These are phyloP conservation scores for Brachionus manjavacas DNA, from an alignment of 1,140 invertebrate species.

Conservation along the genomic window DNA sequence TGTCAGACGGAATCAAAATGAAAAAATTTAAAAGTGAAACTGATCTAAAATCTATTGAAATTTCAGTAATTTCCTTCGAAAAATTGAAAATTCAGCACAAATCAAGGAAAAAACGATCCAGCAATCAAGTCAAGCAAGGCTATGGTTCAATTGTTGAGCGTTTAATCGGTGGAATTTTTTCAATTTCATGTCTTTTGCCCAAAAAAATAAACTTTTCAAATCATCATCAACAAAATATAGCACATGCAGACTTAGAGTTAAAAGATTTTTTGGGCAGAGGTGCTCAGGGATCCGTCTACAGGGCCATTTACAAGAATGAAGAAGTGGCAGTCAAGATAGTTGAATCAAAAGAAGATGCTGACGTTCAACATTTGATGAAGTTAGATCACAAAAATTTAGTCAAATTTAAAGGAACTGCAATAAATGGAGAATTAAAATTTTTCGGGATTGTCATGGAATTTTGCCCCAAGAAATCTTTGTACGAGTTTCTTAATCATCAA, in stretches of 20 bases:
- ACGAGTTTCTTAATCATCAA: slow-evolving; percentile 50
- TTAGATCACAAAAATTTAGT: slow-evolving; percentile 95
- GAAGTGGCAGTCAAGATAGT: slow-evolving; percentile 93
- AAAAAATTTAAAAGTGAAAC: background rate
- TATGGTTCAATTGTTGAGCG: background rate
- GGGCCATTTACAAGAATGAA: slow-evolving; percentile 67
- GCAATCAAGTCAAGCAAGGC: background rate
- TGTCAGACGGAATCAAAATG: background rate
- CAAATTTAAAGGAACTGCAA: slow-evolving; percentile 73
- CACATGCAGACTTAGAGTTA: slow-evolving; percentile 84
- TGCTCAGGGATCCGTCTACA: slow-evolving; percentile 90
- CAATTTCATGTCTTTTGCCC: background rate
- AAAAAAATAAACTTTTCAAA: background rate
- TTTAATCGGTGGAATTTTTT: background rate
- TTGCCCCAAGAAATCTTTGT: slow-evolving; percentile 87
- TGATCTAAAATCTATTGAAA: background rate
- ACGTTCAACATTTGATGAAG: slow-evolving; percentile 85
- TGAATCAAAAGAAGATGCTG: slow-evolving; percentile 68
- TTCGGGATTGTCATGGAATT: slow-evolving; percentile 93
- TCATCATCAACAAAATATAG: slow-evolving; percentile 76
- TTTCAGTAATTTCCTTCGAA: background rate
- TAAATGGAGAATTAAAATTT: background rate
- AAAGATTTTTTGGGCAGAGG: slow-evolving; percentile 88
- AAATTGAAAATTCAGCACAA: background rate
- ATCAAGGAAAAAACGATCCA: background rate